These are phyloP conservation scores for Hemithea aestivaria DNA, from an alignment of 2,888 invertebrate genomes.

Conservation along the genomic window DNA sequence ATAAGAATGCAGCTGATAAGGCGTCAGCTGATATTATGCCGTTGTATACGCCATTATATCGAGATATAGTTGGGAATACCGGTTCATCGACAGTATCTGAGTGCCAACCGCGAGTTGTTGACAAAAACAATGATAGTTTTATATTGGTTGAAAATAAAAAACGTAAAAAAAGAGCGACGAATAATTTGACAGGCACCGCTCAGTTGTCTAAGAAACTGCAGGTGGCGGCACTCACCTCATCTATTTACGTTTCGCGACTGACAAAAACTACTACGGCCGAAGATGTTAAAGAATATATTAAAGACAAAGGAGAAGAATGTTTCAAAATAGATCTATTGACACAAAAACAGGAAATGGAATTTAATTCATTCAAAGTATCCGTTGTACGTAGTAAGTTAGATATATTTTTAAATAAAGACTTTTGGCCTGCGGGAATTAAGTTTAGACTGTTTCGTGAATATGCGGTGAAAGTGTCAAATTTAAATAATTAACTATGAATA, in stretches of 20 bases:
- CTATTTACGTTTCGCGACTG: constrained; percentile 1
- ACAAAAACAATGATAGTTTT: constrained; percentile 1
- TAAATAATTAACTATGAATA: not conserved
- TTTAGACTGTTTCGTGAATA: too few relatives aligned
- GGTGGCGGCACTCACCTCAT: not conserved
- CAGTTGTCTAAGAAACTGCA: not conserved
- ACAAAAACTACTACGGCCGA: not conserved
- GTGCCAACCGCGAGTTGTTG: too few relatives aligned
- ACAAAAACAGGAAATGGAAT: constrained; percentile 1
- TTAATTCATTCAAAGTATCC: constrained; percentile 1
- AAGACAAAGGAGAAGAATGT: constrained; percentile 1
- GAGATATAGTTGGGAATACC: too few relatives aligned
- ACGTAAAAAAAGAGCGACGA: not conserved
- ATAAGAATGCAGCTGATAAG: too few relatives aligned
- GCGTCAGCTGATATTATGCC: too few relatives aligned
- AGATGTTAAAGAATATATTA: not conserved
- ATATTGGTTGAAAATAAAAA: not conserved
- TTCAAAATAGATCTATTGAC: not conserved
- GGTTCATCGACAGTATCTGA: too few relatives aligned
- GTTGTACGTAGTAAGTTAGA: not conserved
- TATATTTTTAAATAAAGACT: too few relatives aligned
- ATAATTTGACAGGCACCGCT: not conserved
- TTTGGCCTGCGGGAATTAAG: too few relatives aligned
- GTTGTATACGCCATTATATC: too few relatives aligned
- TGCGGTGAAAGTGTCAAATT: constrained; percentile 1